A percentile compares a stretch with the other conserved stretches of the same genome.
Evolutionary conservation across 2,888 invertebrate species (phyloP).

Genomic region (Diogma glabrata): DNA sequence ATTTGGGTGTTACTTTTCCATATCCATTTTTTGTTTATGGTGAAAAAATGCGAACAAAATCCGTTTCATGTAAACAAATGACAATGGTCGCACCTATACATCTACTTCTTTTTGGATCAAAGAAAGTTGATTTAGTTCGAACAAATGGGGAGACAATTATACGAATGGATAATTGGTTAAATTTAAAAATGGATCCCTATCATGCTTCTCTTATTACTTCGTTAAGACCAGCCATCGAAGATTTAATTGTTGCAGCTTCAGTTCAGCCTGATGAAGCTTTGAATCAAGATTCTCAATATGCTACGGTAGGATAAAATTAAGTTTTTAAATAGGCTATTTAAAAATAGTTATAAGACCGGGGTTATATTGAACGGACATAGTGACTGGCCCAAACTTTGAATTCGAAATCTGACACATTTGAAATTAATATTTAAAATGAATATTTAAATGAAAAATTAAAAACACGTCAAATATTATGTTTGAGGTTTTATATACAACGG

Average conservation of each 20-base stretch:
- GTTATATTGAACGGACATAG: no score
- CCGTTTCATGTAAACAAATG: slow-evolving; percentile 93
- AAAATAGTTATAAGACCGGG: no score
- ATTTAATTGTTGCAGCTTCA: slow-evolving; percentile 67
- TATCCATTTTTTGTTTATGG: slow-evolving; percentile 97
- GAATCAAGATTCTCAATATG: slow-evolving; percentile 32
- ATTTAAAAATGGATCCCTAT: slow-evolving; percentile 68
- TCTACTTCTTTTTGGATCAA: slow-evolving; percentile 80
- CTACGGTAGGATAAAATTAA: no score
- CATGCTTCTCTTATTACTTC: slow-evolving; percentile 74
- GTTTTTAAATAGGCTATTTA: no score
- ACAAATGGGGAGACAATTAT: slow-evolving; percentile 51
- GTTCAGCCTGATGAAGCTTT: slow-evolving; percentile 66
- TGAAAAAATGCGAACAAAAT: slow-evolving; percentile 92
- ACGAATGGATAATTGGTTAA: slow-evolving; percentile 88
- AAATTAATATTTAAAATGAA: no score
- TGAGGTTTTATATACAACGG: no score
- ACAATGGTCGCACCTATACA: slow-evolving; percentile 94
- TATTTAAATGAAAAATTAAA: no score
- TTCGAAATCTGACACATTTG: no score
- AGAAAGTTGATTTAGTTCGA: slow-evolving; percentile 45
- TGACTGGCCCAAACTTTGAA: no score
- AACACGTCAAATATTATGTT: no score
- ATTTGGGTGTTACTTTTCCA: slow-evolving; percentile 69
- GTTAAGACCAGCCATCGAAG: slow-evolving; percentile 79